Evolutionary conservation across 2,888 invertebrate species (phyloP).

Genomic region (Ophion ellenae): DNA sequence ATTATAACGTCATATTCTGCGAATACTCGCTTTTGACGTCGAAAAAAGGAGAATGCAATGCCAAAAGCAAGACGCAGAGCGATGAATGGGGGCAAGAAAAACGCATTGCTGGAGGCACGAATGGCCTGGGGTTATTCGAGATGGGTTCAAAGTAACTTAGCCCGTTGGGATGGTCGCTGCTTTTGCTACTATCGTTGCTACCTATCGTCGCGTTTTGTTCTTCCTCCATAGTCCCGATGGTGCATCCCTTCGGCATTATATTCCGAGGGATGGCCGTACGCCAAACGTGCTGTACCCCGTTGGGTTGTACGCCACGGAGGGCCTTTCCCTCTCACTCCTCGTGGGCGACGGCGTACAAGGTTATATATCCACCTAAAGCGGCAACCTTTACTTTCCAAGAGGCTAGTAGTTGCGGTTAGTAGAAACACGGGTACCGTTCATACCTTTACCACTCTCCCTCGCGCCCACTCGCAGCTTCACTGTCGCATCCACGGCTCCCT

Average conservation of each 20-base stretch:
- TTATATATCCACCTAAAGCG: constrained; percentile 40
- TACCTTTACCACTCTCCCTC: constrained; percentile 52
- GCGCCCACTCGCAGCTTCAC: constrained; percentile 46
- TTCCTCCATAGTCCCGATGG: constrained; percentile 34
- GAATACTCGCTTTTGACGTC: not conserved
- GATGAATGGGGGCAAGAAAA: constrained; percentile 12
- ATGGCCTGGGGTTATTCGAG: constrained; percentile 48
- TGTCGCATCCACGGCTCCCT: constrained; percentile 45
- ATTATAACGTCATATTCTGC: not conserved
- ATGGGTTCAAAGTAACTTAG: constrained; percentile 59
- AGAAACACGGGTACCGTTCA: constrained; percentile 59
- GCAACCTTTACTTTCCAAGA: constrained; percentile 52
- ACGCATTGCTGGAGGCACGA: constrained; percentile 6
- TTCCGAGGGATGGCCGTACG: constrained; percentile 51
- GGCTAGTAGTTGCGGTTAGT: constrained; percentile 59
- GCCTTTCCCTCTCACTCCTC: constrained; percentile 14
- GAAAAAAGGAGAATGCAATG: not conserved
- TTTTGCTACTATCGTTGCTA: constrained; percentile 39
- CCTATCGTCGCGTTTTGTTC: constrained; percentile 36
- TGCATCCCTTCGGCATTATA: constrained; percentile 62
- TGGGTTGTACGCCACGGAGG: constrained; percentile 40
- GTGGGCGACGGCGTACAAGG: constrained; percentile 28
- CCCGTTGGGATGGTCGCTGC: constrained; percentile 29
- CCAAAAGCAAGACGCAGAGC: not conserved
- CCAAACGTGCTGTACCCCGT: constrained; percentile 62